Conservation (phyloP, 2,113 vertebrate genomes). For the Terrapene triunguis region DNA sequence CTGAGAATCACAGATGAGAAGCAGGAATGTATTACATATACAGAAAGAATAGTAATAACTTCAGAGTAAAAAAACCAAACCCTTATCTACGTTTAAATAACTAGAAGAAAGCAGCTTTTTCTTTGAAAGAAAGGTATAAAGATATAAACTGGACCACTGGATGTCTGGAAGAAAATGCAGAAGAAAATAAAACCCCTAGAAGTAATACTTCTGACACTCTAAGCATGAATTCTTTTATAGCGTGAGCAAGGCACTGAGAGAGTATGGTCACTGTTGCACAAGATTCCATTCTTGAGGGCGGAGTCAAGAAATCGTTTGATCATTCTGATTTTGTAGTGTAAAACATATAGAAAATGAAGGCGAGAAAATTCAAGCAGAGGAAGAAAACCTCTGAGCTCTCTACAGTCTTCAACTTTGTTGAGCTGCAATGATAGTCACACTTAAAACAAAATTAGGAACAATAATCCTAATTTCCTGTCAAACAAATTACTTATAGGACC, state of each 20-base stretch:
- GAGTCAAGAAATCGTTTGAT: not conserved
- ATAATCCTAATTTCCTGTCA: not conserved
- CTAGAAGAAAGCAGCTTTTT: not conserved
- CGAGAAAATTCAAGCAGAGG: not conserved
- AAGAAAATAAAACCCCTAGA: not conserved
- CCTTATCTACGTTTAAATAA: not conserved
- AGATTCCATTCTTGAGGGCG: not conserved
- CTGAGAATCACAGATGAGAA: constrained; percentile 3
- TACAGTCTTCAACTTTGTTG: not conserved
- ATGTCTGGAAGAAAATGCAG: not conserved
- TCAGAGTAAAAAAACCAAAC: not conserved
- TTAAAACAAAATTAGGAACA: not conserved
- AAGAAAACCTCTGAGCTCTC: not conserved
- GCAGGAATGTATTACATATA: not conserved
- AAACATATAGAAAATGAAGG: not conserved
- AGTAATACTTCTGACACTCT: constrained; percentile 18
- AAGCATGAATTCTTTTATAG: constrained; percentile 46
- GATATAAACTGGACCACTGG: not conserved
- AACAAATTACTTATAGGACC: not conserved
- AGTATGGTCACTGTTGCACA: not conserved
- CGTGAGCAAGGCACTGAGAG: constrained; percentile 1
- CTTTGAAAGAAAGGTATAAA: constrained; percentile 5
- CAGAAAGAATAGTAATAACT: not conserved
- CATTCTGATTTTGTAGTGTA: not conserved
- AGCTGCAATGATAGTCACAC: not conserved